Evolutionary conservation across 2,888 invertebrate species (phyloP).

Genomic region (Phorcus lineatus): DNA sequence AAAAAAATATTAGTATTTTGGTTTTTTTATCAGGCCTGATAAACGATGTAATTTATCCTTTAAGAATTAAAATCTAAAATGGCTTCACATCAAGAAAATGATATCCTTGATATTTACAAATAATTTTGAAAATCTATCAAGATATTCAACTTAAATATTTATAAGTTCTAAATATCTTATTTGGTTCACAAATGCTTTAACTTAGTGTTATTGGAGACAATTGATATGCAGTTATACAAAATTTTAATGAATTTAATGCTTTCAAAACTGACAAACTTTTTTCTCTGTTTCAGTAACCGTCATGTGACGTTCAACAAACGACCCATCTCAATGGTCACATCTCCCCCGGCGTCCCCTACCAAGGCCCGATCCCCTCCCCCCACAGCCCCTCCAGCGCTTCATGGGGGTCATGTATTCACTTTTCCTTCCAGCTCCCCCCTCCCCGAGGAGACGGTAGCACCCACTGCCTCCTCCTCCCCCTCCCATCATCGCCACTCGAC

Average conservation of each 20-base stretch:
- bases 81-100: too few relatives aligned
- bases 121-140: too few relatives aligned
- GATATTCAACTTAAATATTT: too few relatives aligned
- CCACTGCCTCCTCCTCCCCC: constrained; percentile 58
- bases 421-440: constrained; percentile 73
- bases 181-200: too few relatives aligned
- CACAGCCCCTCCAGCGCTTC: not conserved
- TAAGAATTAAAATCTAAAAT: too few relatives aligned
- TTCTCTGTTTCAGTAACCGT: constrained; percentile 7
- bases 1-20: too few relatives aligned
- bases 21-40: too few relatives aligned
- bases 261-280: not conserved
- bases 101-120: too few relatives aligned
- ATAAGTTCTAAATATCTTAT: too few relatives aligned
- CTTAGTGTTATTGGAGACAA: too few relatives aligned
- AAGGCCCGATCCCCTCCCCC: constrained; percentile 15
- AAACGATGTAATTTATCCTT: too few relatives aligned
- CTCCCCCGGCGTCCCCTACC: not conserved
- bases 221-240: too few relatives aligned
- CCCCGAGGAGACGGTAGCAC: constrained; percentile 63
- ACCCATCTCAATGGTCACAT: constrained; percentile 25
- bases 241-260: not conserved
- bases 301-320: constrained; percentile 22
- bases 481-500: constrained; percentile 72
- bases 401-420: constrained; percentile 36